Evolutionary conservation across 2,888 invertebrate species (phyloP).

Genomic region (Polyommatus iphigenia): DNA sequence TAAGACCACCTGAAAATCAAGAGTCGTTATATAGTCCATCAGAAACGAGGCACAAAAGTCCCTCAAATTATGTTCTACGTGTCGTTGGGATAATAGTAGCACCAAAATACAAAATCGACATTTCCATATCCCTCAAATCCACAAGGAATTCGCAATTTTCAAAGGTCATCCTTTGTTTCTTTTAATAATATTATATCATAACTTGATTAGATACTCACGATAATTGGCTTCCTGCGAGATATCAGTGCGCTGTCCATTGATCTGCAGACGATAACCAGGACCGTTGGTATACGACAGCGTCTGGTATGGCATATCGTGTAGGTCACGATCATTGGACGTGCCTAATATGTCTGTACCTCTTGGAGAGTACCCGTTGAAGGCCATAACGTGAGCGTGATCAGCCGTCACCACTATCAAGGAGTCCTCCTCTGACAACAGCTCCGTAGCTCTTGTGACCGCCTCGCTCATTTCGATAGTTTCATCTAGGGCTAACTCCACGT

Average conservation of each 20-base stretch:
- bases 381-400: slow-evolving; percentile 86
- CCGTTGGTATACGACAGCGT: slow-evolving; percentile 82
- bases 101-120: no score
- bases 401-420: slow-evolving; percentile 87
- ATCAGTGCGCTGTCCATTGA: slow-evolving; percentile 60
- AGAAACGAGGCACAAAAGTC: background rate
- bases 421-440: slow-evolving; percentile 68
- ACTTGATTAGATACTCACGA: slow-evolving; percentile 40
- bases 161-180: background rate
- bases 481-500: slow-evolving; percentile 78
- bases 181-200: background rate
- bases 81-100: no score
- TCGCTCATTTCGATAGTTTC: slow-evolving; percentile 82
- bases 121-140: no score
- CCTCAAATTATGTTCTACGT: no score
- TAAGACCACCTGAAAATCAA: slow-evolving; percentile 41
- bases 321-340: slow-evolving; percentile 54
- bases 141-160: background rate
- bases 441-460: slow-evolving; percentile 69
- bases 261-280: slow-evolving; percentile 65
- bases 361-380: slow-evolving; percentile 82
- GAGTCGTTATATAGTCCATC: background rate
- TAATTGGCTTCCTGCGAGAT: slow-evolving; percentile 48
- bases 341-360: slow-evolving; percentile 58
- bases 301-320: slow-evolving; percentile 69